Evolutionary conservation across 2,888 invertebrate species (phyloP).

Genomic region (Limnephilus auricula): DNA sequence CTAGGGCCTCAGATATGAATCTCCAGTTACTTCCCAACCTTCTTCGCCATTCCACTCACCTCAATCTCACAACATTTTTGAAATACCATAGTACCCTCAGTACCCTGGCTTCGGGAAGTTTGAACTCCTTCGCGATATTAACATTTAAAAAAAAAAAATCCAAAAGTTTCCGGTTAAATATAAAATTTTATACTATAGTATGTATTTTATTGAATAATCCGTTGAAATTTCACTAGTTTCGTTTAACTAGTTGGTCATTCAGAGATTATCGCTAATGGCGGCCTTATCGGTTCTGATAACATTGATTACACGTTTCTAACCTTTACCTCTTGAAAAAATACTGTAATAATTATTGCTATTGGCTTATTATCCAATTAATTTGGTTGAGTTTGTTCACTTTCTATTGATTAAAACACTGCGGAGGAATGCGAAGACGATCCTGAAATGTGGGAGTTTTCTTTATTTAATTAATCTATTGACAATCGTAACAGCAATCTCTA

Average conservation of each 20-base stretch:
- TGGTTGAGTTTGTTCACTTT: not conserved
- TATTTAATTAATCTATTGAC: not conserved
- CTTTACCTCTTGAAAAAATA: slow-evolving; percentile 2
- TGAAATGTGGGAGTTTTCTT: not conserved
- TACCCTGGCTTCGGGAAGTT: too few relatives aligned
- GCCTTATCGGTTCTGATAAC: not conserved
- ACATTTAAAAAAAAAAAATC: too few relatives aligned
- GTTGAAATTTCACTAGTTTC: not conserved
- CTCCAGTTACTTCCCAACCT: too few relatives aligned
- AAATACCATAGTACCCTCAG: too few relatives aligned
- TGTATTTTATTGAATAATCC: not conserved
- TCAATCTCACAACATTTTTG: too few relatives aligned
- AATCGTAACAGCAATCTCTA: too few relatives aligned
- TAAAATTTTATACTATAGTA: not conserved
- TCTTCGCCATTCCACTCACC: too few relatives aligned
- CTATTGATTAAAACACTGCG: not conserved
- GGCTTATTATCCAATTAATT: not conserved
- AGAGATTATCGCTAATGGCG: not conserved
- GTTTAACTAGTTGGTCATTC: not conserved
- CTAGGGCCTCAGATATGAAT: too few relatives aligned
- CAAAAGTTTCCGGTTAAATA: too few relatives aligned
- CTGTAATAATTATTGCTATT: not conserved
- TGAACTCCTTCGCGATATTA: too few relatives aligned
- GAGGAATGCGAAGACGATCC: not conserved
- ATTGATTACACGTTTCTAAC: not conserved